Percentiles rank a stretch among this genome's conserved stretches.
These are phyloP conservation scores for Augochlora pura DNA, from an alignment of 1,140 invertebrate species.

Conservation along the genomic window DNA sequence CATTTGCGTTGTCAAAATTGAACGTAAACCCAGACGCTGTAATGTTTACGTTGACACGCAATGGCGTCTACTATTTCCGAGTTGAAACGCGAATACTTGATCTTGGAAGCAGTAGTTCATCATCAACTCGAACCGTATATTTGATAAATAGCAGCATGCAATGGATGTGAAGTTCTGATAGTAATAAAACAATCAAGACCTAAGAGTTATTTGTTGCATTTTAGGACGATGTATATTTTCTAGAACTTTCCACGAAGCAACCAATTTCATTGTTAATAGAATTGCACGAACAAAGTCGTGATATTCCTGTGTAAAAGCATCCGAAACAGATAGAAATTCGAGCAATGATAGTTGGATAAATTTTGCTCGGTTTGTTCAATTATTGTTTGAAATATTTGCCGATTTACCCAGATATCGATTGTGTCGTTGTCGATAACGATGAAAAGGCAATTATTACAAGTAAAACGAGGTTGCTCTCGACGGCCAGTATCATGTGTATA, in stretches of 20 bases:
- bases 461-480: constrained; percentile 37
- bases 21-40: neutral
- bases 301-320: neutral
- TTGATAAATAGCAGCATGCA: neutral
- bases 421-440: neutral
- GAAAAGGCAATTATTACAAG: constrained; percentile 26
- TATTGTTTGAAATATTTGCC: too few species aligned
- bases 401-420: neutral
- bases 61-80: constrained; percentile 37
- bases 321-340: neutral
- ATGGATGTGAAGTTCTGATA: neutral
- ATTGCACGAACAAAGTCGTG: neutral
- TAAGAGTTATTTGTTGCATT: neutral
- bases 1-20: neutral
- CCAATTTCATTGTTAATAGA: constrained; percentile 14
- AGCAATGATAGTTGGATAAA: too few species aligned
- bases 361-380: neutral
- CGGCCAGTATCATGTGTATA: constrained; percentile 30
- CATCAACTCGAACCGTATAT: neutral
- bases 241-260: constrained; percentile 31
- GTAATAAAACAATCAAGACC: neutral
- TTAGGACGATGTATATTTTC: neutral
- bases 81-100: neutral
- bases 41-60: constrained; percentile 11
- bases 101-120: neutral